These are phyloP conservation scores for Cynopterus brachyotis DNA, from an alignment of 2,113 vertebrate genomes.

Conservation along the genomic window DNA sequence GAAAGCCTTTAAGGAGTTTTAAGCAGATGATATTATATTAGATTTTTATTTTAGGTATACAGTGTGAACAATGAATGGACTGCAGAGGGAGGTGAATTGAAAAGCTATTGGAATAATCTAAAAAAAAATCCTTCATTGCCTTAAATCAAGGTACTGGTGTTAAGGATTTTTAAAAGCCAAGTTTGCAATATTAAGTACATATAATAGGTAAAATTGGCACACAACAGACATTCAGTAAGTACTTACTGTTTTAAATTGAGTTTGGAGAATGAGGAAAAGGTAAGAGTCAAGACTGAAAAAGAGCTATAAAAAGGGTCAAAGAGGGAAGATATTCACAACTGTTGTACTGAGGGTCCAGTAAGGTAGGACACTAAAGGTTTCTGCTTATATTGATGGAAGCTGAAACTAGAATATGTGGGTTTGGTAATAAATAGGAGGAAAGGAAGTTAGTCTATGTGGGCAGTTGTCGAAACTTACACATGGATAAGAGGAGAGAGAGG, in stretches of 20 bases:
- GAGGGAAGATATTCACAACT: background rate
- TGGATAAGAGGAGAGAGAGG: background rate
- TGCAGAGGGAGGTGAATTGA: background rate
- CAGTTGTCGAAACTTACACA: background rate
- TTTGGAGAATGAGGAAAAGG: background rate
- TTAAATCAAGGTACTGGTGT: background rate
- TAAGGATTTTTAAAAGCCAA: background rate
- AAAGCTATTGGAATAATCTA: background rate
- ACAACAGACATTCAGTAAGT: background rate
- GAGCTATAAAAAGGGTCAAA: background rate
- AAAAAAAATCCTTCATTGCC: background rate
- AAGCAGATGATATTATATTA: background rate
- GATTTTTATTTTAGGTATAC: conserved; percentile 13
- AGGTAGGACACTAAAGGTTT: background rate
- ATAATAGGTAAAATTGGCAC: background rate
- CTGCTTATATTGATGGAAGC: background rate
- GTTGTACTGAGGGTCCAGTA: background rate
- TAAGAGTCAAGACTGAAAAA: background rate
- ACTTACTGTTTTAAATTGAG: background rate
- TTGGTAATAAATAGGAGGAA: background rate
- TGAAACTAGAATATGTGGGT: background rate
- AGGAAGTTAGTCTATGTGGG: background rate
- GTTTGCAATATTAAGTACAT: background rate
- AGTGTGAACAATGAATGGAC: background rate
- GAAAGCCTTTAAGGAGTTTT: conserved; percentile 24